Evolutionary conservation across 2,797 vertebrate genomes (phyloP), one percentile per base, ranked within the genome.

Genomic region (Antennarius maculatus): DNA sequence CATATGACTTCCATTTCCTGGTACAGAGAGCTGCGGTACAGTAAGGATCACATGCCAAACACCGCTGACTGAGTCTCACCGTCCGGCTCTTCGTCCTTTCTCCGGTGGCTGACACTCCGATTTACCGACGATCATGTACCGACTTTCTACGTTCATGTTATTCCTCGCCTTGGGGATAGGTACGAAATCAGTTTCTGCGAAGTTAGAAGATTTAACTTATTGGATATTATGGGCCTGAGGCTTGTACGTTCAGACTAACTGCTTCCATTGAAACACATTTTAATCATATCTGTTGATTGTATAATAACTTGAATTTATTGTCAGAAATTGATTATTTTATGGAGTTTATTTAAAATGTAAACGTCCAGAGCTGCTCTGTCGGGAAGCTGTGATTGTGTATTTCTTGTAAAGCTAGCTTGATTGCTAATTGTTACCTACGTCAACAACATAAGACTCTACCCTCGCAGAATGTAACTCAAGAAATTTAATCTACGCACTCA

Each of bases 1-100:
- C 91, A 94, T 89, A 85, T 93, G 92, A 93, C 89, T 89, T 80
- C 17, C 66, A 82, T 82, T 92, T 92, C 91, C 89, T 77, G 89
- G 69, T 85, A 64, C 66, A 61, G 80, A 69, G 72, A 70, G 64
- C 50, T 46, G 71, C 47, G 43, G 52, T 27, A 61, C 64, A 31
- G 39, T 39, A 39, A 74, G 42, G 11, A 13, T 43, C 48, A 0
- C 74, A 27, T 27, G 56, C 34, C 23, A 27, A 65, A 75, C 64
- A n/a, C 66, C 41, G 55, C 66, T 29, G 56, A 68, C 53, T 39
- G 66, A 74, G 43, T 75, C 23, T 51, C 47, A 12, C 53, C 8
- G 16, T 62, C 51, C 64, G 60, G 51, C 1, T 23, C 23, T 28
- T 61, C 29, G 6, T 50, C 65, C n/a, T 55, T 17, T 67, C 54